Conservation (phyloP, 2,888 invertebrate species). For the Carabus problematicus region DNA sequence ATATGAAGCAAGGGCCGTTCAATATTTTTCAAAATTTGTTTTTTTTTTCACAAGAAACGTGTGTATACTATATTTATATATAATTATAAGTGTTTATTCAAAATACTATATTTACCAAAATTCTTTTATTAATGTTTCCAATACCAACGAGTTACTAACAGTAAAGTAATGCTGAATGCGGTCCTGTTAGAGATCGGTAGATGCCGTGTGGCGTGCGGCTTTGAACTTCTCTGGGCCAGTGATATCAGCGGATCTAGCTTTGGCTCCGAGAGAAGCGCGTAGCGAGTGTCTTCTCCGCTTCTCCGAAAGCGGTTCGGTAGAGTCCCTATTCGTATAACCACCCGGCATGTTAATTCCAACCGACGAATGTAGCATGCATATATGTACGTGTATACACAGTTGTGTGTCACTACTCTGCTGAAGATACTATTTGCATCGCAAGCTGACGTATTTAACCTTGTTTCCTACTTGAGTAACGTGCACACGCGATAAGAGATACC, state of each 20-base stretch:
- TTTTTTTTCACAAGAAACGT: too few relatives aligned
- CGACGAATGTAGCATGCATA: not conserved
- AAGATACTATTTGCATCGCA: conserved; percentile 12
- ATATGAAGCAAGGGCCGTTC: too few relatives aligned
- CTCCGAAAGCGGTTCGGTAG: conserved; percentile 5
- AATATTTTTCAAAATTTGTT: too few relatives aligned
- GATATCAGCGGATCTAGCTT: conserved; percentile 11
- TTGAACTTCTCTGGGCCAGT: conserved; percentile 3
- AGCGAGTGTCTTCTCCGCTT: conserved; percentile 7
- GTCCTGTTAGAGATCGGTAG: conserved; percentile 10
- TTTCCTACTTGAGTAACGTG: conserved; percentile 5
- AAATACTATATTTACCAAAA: not conserved
- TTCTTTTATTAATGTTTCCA: not conserved
- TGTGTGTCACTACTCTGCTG: not conserved
- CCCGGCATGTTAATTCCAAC: conserved; percentile 14
- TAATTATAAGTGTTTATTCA: too few relatives aligned
- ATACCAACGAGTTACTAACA: not conserved
- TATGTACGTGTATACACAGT: too few relatives aligned
- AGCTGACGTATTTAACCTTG: conserved; percentile 17
- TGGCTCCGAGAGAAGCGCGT: not conserved
- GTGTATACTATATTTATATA: too few relatives aligned
- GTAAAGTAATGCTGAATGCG: conserved; percentile 1
- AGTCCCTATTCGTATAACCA: conserved; percentile 6
- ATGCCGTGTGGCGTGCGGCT: conserved; percentile 6
- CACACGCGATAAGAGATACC: not conserved